phyloP scores from a whole-genome alignment of 2,797 vertebrate genomes.

The Staurois parvus region DNA sequence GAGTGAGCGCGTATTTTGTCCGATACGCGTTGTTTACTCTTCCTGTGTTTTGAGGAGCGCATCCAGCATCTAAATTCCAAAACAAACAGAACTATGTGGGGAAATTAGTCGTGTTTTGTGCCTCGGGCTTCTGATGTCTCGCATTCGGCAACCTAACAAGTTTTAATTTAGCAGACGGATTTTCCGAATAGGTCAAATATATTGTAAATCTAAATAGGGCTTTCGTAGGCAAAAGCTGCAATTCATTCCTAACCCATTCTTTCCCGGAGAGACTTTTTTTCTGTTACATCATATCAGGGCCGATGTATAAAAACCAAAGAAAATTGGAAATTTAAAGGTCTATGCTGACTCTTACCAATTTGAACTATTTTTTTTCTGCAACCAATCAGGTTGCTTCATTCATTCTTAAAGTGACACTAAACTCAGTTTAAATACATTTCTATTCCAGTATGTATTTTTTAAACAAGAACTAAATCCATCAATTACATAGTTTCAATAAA shows the following conservation, averaged over 20 bases:
- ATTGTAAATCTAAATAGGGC: constrained; percentile 26
- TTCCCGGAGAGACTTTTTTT: neutral
- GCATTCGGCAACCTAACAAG: constrained; percentile 25
- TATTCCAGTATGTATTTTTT: too few relatives aligned
- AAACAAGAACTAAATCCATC: too few relatives aligned
- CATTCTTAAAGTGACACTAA: too few relatives aligned
- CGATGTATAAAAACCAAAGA: too few relatives aligned
- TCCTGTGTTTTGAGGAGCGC: neutral
- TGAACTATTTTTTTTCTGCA: neutral
- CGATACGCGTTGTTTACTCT: neutral
- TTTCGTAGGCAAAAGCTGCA: neutral
- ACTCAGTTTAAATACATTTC: too few relatives aligned
- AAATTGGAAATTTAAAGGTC: too few relatives aligned
- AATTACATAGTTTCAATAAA: too few relatives aligned
- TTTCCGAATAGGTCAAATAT: constrained; percentile 40
- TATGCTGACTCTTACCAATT: neutral
- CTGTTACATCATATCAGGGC: neutral
- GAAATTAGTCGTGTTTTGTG: neutral
- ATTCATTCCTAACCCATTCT: constrained; percentile 10
- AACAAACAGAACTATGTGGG: neutral
- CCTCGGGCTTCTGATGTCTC: constrained; percentile 6
- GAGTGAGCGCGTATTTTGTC: neutral
- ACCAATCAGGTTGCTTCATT: too few relatives aligned
- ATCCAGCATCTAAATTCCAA: constrained; percentile 4
- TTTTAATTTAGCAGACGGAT: constrained; percentile 37